A percentile compares a stretch with the other conserved stretches of the same genome.
phyloP scores from a whole-genome alignment of 2,797 vertebrate genomes.

The Chelon auratus region DNA sequence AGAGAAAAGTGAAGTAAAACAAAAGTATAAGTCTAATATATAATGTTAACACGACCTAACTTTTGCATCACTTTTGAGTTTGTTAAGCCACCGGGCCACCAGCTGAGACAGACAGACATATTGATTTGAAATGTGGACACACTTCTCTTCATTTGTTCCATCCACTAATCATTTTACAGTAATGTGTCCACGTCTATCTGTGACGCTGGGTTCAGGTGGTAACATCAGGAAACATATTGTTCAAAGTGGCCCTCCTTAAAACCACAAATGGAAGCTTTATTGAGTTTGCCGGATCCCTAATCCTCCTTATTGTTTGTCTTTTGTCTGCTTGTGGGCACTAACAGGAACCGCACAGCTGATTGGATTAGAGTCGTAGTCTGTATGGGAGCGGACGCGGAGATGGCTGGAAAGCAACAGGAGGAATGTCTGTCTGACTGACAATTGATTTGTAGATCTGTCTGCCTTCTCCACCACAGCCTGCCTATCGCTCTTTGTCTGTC shows the following conservation, averaged over 20 bases:
- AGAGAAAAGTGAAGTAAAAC: background rate
- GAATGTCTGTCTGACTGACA: constrained; percentile 49
- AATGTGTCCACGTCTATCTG: constrained; percentile 64
- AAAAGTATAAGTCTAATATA: background rate
- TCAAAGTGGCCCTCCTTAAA: constrained; percentile 74
- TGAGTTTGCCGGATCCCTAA: constrained; percentile 74
- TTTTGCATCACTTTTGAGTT: constrained; percentile 10
- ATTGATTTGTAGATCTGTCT: constrained; percentile 47
- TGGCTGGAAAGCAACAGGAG: constrained; percentile 51
- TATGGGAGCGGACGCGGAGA: constrained; percentile 57
- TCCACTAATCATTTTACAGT: constrained; percentile 66
- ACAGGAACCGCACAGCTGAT: constrained; percentile 69
- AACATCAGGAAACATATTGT: constrained; percentile 62
- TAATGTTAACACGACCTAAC: background rate
- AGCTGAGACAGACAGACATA: constrained; percentile 51
- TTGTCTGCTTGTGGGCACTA: constrained; percentile 73
- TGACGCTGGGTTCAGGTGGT: constrained; percentile 66
- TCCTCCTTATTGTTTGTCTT: constrained; percentile 81
- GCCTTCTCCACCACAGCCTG: constrained; percentile 20
- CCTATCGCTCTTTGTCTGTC: constrained; percentile 5
- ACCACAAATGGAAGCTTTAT: constrained; percentile 82
- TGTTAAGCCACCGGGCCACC: background rate
- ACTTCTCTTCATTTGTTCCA: constrained; percentile 50
- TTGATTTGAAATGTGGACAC: constrained; percentile 48
- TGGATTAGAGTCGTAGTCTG: constrained; percentile 64